These are phyloP conservation scores for Thyatira batis DNA, from an alignment of 2,888 invertebrate genomes.

Conservation along the genomic window DNA sequence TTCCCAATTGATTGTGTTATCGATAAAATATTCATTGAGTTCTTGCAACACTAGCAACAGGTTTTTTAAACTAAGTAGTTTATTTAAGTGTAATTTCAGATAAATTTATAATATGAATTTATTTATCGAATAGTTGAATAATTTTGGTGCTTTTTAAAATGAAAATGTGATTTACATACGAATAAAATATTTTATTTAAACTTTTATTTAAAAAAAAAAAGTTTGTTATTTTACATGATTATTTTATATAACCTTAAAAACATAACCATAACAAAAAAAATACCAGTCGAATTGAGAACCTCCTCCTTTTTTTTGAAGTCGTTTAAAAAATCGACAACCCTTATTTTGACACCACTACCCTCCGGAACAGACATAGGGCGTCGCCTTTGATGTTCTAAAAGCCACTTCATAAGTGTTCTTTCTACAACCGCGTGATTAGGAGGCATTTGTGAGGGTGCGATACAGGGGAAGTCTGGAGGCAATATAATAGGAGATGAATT, in stretches of 20 bases:
- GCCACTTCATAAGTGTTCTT: conserved; percentile 66
- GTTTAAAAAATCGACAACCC: background rate
- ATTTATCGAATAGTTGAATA: too few species aligned
- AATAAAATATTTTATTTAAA: too few species aligned
- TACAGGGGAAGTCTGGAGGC: conserved; percentile 21
- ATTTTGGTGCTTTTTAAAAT: too few species aligned
- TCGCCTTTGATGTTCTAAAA: conserved; percentile 71
- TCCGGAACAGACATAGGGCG: conserved; percentile 35
- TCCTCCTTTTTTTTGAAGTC: too few species aligned
- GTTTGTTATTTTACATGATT: too few species aligned
- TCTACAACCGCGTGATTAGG: conserved; percentile 67
- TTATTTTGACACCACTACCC: background rate
- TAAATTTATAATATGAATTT: too few species aligned
- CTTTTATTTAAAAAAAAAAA: too few species aligned
- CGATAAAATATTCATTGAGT: background rate
- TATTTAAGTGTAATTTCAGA: too few species aligned
- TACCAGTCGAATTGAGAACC: background rate
- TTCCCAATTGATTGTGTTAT: background rate
- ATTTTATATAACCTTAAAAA: too few species aligned
- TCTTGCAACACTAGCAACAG: background rate
- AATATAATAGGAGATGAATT: conserved; percentile 42
- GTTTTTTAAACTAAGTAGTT: too few species aligned
- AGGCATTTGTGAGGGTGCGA: conserved; percentile 51
- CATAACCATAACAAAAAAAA: too few species aligned
- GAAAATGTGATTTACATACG: too few species aligned